Percentiles rank a stretch among this genome's conserved stretches.
Evolutionary conservation across 2,797 vertebrate genomes (phyloP).

Genomic region (Iguana delicatissima): DNA sequence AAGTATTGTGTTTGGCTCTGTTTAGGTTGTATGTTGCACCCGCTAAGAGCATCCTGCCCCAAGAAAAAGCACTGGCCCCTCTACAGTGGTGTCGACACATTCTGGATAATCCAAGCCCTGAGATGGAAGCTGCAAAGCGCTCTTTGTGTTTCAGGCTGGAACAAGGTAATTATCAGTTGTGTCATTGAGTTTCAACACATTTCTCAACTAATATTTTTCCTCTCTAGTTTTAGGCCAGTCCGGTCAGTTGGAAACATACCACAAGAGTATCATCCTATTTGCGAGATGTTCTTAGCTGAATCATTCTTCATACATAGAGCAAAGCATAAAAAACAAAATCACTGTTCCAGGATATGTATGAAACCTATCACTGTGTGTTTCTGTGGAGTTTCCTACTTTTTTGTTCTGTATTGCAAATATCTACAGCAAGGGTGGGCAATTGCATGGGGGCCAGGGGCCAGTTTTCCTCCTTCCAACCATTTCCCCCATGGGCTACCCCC

Average conservation of each 20-base stretch:
- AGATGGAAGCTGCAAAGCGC: slow-evolving; percentile 93
- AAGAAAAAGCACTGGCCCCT: slow-evolving; percentile 84
- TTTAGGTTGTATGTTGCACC: slow-evolving; percentile 92
- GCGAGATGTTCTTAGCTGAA: not conserved
- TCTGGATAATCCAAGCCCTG: slow-evolving; percentile 93
- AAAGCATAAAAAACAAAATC: not conserved
- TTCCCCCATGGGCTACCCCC: no score
- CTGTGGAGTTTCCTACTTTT: not conserved
- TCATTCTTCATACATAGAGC: not conserved
- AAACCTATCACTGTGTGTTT: not conserved
- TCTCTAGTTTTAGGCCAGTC: not conserved
- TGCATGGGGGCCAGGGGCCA: not conserved
- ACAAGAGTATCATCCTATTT: not conserved
- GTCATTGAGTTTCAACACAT: fast-evolving
- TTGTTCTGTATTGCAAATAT: not conserved
- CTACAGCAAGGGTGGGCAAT: not conserved
- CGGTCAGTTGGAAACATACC: not conserved
- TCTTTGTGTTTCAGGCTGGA: slow-evolving; percentile 94
- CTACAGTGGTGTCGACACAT: slow-evolving; percentile 96
- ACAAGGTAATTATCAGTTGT: slow-evolving; percentile 87
- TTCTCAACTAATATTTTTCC: not conserved
- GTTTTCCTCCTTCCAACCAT: no score
- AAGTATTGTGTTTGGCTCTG: slow-evolving; percentile 70
- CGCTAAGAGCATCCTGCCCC: slow-evolving; percentile 80
- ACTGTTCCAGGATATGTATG: not conserved